Conservation (phyloP, 2,797 vertebrate species). For the Microctenopoma steveboyesi region DNA sequence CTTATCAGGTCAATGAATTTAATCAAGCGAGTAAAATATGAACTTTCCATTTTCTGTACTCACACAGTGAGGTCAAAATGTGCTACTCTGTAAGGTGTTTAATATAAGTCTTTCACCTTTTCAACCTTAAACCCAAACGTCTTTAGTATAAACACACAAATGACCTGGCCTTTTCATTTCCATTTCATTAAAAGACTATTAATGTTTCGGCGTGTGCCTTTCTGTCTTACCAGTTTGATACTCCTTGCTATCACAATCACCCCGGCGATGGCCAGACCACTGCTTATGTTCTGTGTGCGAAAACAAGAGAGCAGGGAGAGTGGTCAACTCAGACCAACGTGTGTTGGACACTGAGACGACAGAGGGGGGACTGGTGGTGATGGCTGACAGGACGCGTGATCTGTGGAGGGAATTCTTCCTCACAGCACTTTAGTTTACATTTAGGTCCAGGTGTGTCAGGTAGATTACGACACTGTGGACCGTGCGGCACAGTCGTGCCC, state of each 20-base stretch:
- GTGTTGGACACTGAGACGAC: constrained; percentile 9
- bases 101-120: no score
- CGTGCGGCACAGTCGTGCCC: neutral
- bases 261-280: constrained; percentile 78
- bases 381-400: neutral
- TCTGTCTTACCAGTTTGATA: constrained; percentile 81
- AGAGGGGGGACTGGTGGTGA: constrained; percentile 8
- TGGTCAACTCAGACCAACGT: constrained; percentile 6
- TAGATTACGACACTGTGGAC: neutral
- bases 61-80: no score
- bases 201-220: neutral
- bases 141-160: no score
- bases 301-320: constrained; percentile 40
- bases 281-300: constrained; percentile 80
- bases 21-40: no score
- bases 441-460: neutral
- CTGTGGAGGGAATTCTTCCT: neutral
- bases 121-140: no score
- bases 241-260: constrained; percentile 81
- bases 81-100: no score
- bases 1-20: no score
- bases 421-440: neutral
- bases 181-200: neutral
- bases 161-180: no score
- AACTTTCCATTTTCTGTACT: no score